Evolutionary conservation across 1,140 invertebrate species (phyloP), one percentile per base, ranked within the genome.

Genomic region (Zaprionus africanus): DNA sequence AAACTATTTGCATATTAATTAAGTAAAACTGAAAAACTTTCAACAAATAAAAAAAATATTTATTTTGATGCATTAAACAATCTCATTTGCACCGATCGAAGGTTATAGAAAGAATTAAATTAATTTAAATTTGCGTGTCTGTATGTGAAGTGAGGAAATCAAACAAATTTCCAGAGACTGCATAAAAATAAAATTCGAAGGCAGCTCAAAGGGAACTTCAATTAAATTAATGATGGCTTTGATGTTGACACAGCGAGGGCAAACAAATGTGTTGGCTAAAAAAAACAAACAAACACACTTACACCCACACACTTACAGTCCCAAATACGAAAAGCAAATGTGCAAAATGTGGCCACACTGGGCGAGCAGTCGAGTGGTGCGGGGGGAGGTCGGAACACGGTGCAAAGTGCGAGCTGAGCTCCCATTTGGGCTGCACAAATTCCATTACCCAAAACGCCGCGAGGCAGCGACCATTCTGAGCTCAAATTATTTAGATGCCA

Each of bases 221-320:
- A 88, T 90, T 88, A 81, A 88, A 79, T 88, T 84, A 90, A 88
- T 88, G 78, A 84, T 56, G 61, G 65, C 73, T 81, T 87, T 81
- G 67, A 69, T 57, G 82, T 78, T 68, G 72, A 68, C 67, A 65
- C 64, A 46, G 38, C 17, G 41, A 53, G 38, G 38, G 28, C 69
- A 62, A 71, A 67, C 51, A 71, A 79, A 76, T 57, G 51, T 38
- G 36, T 46, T 60, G 36, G 57, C 57, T 56, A 17, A 24, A 28
- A 28, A 62, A 31, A n/a, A 57, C 22, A 57, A 51, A 49, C 12
- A 12, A 19, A 67, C 11, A 31, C 4, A 36, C 31, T 31, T 31
- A 31, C 31, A 31, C 31, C 31, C 22, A 59, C 22, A 34, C 2
- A 58, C 1, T 9, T 31, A 36, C n/a, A 54, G n/a, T 26, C n/a